phyloP scores from a whole-genome alignment of 2,888 invertebrate species.

The Drosophila leonis region DNA sequence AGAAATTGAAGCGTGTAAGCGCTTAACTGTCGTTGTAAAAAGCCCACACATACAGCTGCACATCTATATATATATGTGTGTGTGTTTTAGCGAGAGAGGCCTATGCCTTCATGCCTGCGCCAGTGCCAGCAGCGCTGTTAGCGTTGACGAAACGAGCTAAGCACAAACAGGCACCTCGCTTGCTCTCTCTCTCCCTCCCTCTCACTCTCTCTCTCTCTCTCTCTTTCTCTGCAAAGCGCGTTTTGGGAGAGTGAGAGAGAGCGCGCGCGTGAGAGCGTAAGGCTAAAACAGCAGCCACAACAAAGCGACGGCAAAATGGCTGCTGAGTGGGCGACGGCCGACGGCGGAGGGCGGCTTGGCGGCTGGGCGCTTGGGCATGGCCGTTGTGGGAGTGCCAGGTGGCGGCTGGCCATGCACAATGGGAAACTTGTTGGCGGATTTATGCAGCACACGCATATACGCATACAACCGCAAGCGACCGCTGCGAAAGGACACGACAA shows the following conservation, averaged over 20 bases:
- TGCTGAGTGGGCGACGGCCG: conserved; percentile 31
- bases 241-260: conserved; percentile 6
- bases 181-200: background rate
- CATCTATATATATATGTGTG: background rate
- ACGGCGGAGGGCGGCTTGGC: background rate
- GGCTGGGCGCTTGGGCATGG: background rate
- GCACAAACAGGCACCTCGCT: conserved; percentile 6
- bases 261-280: conserved; percentile 30
- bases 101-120: conserved; percentile 8
- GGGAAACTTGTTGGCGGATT: conserved; percentile 82
- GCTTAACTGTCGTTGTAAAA: conserved; percentile 74
- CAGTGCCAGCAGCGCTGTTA: conserved; percentile 22
- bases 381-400: conserved; percentile 36
- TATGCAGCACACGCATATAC: conserved; percentile 67
- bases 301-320: conserved; percentile 60
- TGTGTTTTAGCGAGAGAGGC: conserved; percentile 1
- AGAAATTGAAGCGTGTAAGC: conserved; percentile 80
- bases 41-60: conserved; percentile 22
- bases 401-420: conserved; percentile 70
- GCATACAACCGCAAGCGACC: conserved; percentile 28
- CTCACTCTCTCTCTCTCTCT: background rate
- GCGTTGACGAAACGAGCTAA: conserved; percentile 7
- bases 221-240: conserved; percentile 4
- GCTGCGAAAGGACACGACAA: conserved; percentile 55
- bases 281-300: conserved; percentile 57